Evolutionary conservation across 2,113 vertebrate genomes (phyloP), one percentile per base, ranked within the genome.

Genomic region (Struthio camelus): DNA sequence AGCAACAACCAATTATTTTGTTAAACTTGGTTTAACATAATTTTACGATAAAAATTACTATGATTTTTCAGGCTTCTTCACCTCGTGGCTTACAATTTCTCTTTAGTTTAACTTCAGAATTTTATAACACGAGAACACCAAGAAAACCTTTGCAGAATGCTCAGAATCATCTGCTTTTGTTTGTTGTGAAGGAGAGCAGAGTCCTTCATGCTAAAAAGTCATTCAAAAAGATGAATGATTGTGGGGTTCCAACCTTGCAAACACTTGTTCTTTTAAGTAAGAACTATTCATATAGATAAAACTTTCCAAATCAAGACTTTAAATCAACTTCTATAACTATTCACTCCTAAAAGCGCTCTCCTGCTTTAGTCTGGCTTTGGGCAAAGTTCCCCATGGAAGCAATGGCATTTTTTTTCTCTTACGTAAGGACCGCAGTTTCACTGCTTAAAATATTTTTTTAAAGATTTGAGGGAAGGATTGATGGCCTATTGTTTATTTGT

Each of bases 141-240:
- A 67, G 42, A 38, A 70, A 61, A 50, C 50, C 72, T 84, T 91
- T 79, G 61, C 46, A 85, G 80, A 90, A 85, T 80, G 81, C 10
- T 83, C 38, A 36, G 50, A 70, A 88, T 85, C 84, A 70, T 3
- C 61, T 91, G 32, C 54, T 75, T 80, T 51, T 91, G 76, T 91
- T 91, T 92, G 48, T 87, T 93, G 93, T 70, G 71, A 94, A 92
- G 66, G 75, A 78, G 75, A 87, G 62, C 62, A 40, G 67, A 85
- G 69, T n/a, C 61, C 51, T 88, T 94, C 48, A 70, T 77, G 81
- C 79, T 91, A 66, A 85, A 73, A 87, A 81, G 69, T 80, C n/a
- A 69, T 94, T 93, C 32, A 46, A 28, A 81, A 94, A 94, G 96
- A 94, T 96, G 93, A 94, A 94, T 94, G 90, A 81, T 61, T 53